phyloP scores from a whole-genome alignment of 1,140 invertebrate species.

The Calliopsis andreniformis region DNA sequence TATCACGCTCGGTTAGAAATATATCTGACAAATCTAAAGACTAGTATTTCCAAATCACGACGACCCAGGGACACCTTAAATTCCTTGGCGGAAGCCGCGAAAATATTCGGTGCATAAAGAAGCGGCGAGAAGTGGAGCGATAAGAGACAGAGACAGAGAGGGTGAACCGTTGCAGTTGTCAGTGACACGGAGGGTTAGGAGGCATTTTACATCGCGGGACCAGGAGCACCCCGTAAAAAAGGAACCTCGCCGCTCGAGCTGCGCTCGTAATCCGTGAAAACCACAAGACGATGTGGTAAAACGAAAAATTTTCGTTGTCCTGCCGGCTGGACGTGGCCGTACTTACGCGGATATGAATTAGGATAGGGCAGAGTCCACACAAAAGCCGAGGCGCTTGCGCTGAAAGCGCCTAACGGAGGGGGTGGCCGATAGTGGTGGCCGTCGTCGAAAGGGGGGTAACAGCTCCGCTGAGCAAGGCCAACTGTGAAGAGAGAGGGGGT shows the following conservation, averaged over 20 bases:
- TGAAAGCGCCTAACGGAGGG: constrained; percentile 60
- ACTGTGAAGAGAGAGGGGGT: constrained; percentile 55
- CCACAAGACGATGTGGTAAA: constrained; percentile 34
- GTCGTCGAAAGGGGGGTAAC: constrained; percentile 61
- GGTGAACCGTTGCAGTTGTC: constrained; percentile 25
- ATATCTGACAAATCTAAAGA: too few species aligned
- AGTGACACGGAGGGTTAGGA: not conserved
- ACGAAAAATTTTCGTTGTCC: constrained; percentile 45
- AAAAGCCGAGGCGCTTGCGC: constrained; percentile 71
- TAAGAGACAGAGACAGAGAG: not conserved
- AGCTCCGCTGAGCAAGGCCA: constrained; percentile 55
- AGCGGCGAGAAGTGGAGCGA: not conserved
- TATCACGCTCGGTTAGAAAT: too few species aligned
- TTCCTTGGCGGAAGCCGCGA: constrained; percentile 7
- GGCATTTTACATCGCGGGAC: constrained; percentile 7
- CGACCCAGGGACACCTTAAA: not conserved
- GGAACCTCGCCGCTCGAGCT: not conserved
- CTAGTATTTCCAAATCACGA: not conserved
- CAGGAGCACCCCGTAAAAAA: not conserved
- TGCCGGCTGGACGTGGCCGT: constrained; percentile 44
- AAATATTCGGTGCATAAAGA: constrained; percentile 36
- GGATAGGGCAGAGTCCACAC: constrained; percentile 66
- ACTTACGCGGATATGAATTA: constrained; percentile 69
- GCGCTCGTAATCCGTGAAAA: constrained; percentile 38
- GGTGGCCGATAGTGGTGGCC: constrained; percentile 50